Conservation (phyloP, 2,888 invertebrate genomes). For the Agrilus cyanescens region DNA sequence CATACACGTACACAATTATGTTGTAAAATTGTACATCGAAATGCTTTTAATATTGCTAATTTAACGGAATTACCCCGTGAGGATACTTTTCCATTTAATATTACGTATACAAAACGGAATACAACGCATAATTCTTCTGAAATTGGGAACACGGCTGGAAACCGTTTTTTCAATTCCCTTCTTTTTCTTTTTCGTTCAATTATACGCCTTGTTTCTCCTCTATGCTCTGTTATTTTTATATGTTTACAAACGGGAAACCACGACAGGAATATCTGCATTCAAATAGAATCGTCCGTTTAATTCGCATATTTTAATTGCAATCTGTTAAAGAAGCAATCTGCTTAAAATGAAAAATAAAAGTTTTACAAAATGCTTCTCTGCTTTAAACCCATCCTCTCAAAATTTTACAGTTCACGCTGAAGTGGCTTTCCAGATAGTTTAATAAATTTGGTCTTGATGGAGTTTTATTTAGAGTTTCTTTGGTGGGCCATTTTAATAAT, state of each 20-base stretch:
- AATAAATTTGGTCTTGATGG: no score
- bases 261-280: no score
- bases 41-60: slow-evolving; percentile 21
- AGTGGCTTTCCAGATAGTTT: no score
- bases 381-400: no score
- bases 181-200: no score
- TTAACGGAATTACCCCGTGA: slow-evolving; percentile 14
- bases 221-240: not conserved
- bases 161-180: no score
- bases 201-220: not conserved
- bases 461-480: no score
- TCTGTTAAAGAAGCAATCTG: not conserved
- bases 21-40: slow-evolving; percentile 21
- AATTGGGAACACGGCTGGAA: not conserved
- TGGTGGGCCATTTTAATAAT: no score
- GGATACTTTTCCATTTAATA: slow-evolving; percentile 5
- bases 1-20: slow-evolving; percentile 16
- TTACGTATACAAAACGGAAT: slow-evolving; percentile 2
- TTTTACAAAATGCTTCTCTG: not conserved
- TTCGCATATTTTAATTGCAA: no score
- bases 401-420: no score
- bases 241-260: no score
- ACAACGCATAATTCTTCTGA: not conserved
- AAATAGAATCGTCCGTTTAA: no score
- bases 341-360: not conserved